These are phyloP conservation scores for Magallana nippona DNA, from an alignment of 2,888 invertebrate species.

Conservation along the genomic window DNA sequence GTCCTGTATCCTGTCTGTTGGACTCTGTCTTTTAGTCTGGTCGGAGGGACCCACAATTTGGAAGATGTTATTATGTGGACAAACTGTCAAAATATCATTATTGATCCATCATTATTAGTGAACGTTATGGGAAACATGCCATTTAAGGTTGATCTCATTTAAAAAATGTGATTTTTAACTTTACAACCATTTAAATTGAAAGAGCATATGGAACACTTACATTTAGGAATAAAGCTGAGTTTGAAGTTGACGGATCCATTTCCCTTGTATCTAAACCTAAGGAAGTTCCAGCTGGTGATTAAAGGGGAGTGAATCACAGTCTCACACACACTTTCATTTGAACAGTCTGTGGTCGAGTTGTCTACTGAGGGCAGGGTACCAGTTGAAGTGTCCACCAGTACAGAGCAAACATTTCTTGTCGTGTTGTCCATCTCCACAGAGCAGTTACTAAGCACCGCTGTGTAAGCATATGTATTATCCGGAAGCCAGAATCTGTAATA, in stretches of 20 bases:
- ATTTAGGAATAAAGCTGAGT: neutral
- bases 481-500: slow-evolving; percentile 55
- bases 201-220: neutral
- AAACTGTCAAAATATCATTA: slow-evolving; percentile 28
- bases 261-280: slow-evolving; percentile 30
- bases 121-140: no score
- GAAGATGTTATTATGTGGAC: slow-evolving; percentile 10
- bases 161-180: no score
- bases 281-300: slow-evolving; percentile 55
- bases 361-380: slow-evolving; percentile 50
- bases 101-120: no score
- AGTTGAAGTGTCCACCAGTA: slow-evolving; percentile 51
- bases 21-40: neutral
- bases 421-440: slow-evolving; percentile 37
- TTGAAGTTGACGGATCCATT: neutral
- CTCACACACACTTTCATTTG: slow-evolving; percentile 44
- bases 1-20: neutral
- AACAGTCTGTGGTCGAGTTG: slow-evolving; percentile 47
- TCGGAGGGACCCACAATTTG: neutral
- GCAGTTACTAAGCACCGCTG: slow-evolving; percentile 54
- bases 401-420: slow-evolving; percentile 54
- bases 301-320: slow-evolving; percentile 51
- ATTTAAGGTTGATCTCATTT: neutral
- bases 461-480: slow-evolving; percentile 52
- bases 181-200: no score